Evolutionary conservation across 2,113 vertebrate genomes (phyloP).

Genomic region (Scartelaos histophorus): DNA sequence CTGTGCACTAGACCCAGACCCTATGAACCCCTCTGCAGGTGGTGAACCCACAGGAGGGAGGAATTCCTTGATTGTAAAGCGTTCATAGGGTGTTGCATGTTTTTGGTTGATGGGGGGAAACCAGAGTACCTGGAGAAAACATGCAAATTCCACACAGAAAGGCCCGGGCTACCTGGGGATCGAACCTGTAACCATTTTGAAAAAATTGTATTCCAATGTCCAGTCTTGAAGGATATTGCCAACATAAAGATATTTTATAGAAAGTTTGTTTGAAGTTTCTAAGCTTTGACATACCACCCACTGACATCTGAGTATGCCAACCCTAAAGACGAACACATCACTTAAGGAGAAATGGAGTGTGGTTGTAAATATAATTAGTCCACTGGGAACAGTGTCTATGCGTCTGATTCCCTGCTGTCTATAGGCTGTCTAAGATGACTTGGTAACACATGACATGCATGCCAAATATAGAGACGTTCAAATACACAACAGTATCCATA

Average conservation of each 20-base stretch:
- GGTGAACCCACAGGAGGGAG: too few relatives aligned
- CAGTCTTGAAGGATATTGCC: neutral
- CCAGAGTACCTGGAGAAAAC: too few relatives aligned
- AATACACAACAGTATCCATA: neutral
- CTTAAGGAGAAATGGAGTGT: slow-evolving; percentile 29
- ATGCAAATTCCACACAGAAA: too few relatives aligned
- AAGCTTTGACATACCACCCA: slow-evolving; percentile 1
- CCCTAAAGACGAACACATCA: slow-evolving; percentile 22
- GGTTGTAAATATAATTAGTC: slow-evolving; percentile 56
- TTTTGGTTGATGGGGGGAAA: too few relatives aligned
- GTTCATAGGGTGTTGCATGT: too few relatives aligned
- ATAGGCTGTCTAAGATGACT: slow-evolving; percentile 32
- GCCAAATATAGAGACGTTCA: slow-evolving; percentile 43
- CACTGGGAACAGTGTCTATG: slow-evolving; percentile 38
- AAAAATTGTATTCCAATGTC: slow-evolving; percentile 5
- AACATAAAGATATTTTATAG: neutral
- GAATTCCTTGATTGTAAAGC: too few relatives aligned
- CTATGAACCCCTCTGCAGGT: too few relatives aligned
- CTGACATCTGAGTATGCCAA: slow-evolving; percentile 19
- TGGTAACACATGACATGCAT: slow-evolving; percentile 36
- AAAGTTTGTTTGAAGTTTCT: neutral
- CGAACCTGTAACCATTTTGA: too few relatives aligned
- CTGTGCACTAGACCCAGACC: too few relatives aligned
- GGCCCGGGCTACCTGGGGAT: too few relatives aligned
- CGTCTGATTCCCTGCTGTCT: slow-evolving; percentile 57